These are phyloP conservation scores for Paraescarpia echinospica DNA, from an alignment of 1,140 invertebrate species.

Conservation along the genomic window DNA sequence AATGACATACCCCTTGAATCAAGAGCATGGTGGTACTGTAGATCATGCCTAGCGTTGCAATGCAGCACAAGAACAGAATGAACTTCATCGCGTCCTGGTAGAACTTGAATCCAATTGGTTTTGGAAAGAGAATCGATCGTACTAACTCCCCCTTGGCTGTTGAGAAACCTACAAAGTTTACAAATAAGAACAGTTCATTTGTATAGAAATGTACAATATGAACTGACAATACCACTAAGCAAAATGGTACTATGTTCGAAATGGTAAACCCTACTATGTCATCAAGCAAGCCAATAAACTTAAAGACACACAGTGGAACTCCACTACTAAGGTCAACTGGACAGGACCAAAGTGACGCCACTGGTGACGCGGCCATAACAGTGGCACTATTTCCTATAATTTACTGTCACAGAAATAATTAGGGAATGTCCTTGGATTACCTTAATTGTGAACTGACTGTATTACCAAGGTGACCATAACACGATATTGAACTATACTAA, in stretches of 20 bases:
- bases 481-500: no score
- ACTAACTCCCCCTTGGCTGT: slow-evolving; percentile 89
- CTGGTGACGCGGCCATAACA: no score
- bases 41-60: slow-evolving; percentile 76
- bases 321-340: no score
- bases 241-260: neutral
- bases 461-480: no score
- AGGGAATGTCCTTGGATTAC: no score
- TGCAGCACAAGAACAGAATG: slow-evolving; percentile 76
- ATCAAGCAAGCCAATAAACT: neutral
- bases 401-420: no score
- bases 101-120: slow-evolving; percentile 88
- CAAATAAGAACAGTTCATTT: slow-evolving; percentile 40
- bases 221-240: neutral
- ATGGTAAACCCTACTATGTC: neutral
- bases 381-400: no score
- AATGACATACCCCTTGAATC: no score
- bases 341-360: no score
- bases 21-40: slow-evolving; percentile 76
- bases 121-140: slow-evolving; percentile 88
- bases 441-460: no score
- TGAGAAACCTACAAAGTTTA: slow-evolving; percentile 68
- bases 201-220: neutral
- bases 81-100: slow-evolving; percentile 90
- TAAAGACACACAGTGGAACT: no score